Evolutionary conservation across 2,113 vertebrate species (phyloP).

Genomic region (Cricetomys ansorgei): DNA sequence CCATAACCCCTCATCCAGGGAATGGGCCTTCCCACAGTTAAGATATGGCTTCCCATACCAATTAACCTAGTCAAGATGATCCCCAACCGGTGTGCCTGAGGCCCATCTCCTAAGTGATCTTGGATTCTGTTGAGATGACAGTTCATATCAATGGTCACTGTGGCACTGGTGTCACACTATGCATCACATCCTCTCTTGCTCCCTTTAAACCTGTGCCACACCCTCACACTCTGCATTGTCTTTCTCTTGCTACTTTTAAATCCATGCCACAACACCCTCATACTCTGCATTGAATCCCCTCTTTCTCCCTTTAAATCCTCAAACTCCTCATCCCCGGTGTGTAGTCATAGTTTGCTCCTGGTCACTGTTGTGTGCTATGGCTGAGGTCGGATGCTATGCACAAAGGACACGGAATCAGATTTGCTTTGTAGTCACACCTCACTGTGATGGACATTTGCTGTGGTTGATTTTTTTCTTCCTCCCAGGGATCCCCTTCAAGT

Average conservation of each 20-base stretch:
- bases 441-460: not conserved
- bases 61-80: too few species aligned
- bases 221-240: too few species aligned
- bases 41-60: not conserved
- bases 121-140: not conserved
- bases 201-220: not conserved
- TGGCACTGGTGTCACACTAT: too few species aligned
- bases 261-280: too few species aligned
- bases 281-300: too few species aligned
- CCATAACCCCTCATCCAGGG: not conserved
- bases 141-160: not conserved
- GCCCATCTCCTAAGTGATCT: too few species aligned
- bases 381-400: not conserved
- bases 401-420: not conserved
- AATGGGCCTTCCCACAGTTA: too few species aligned
- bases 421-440: not conserved
- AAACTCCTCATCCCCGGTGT: not conserved
- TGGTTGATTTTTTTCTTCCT: not conserved
- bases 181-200: not conserved
- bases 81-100: too few species aligned
- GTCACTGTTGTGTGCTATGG: not conserved
- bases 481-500: slow-evolving; percentile 69
- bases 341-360: not conserved
- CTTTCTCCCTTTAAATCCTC: too few species aligned
- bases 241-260: not conserved